These are phyloP conservation scores for Amphipoea lucens DNA, from an alignment of 2,888 invertebrate genomes.

Conservation along the genomic window DNA sequence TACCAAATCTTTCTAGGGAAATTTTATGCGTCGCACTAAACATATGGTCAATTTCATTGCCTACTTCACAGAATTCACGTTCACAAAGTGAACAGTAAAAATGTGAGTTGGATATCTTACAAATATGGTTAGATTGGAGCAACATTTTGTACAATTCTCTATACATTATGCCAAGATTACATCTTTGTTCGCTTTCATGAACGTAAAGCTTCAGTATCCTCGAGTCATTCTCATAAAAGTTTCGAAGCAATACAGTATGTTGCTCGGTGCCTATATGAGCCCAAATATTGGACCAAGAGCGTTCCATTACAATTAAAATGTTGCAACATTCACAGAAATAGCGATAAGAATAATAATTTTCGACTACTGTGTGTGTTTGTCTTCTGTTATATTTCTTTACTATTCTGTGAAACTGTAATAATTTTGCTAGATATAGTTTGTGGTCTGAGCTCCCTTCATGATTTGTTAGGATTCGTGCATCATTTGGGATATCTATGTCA, in stretches of 20 bases:
- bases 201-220: neutral
- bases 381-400: too few relatives aligned
- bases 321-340: neutral
- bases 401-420: neutral
- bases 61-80: neutral
- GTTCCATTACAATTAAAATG: too few relatives aligned
- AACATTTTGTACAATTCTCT: neutral
- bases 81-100: neutral
- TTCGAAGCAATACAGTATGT: neutral
- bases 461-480: neutral
- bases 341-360: too few relatives aligned
- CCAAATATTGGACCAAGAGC: neutral
- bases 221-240: too few relatives aligned
- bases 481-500: neutral
- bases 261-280: neutral
- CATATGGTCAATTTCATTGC: neutral
- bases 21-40: neutral
- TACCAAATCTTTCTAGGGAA: neutral
- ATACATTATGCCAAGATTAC: fast-evolving
- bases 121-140: neutral
- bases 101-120: neutral
- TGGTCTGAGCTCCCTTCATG: neutral
- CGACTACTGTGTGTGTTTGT: too few relatives aligned
- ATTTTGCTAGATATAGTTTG: neutral
- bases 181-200: neutral